A percentile compares a stretch with the other conserved stretches of the same genome.
phyloP scores from a whole-genome alignment of 2,797 vertebrate species.

The Pogonophryne albipinna region DNA sequence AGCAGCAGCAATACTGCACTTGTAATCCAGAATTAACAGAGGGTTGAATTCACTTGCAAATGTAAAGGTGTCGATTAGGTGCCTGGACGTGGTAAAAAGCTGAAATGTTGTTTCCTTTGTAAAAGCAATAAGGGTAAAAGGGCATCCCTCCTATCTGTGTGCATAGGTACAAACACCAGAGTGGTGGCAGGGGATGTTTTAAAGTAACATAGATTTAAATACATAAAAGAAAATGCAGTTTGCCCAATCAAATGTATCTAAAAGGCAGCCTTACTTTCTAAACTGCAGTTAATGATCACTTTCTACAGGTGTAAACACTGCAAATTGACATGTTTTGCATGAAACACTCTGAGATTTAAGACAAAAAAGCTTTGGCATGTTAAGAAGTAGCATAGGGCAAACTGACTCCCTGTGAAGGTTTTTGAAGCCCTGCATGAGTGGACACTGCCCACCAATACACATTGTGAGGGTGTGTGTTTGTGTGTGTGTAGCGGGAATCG shows the following conservation, averaged over 20 bases:
- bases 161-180: neutral
- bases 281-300: neutral
- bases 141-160: neutral
- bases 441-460: conserved; percentile 29
- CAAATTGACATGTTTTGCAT: neutral
- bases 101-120: neutral
- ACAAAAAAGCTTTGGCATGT: too few relatives aligned
- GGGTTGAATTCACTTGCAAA: conserved; percentile 21
- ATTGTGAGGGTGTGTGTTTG: conserved; percentile 19
- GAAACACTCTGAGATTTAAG: too few relatives aligned
- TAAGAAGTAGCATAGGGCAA: conserved; percentile 19
- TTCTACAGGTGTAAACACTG: neutral
- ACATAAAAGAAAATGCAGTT: neutral
- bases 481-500: conserved; percentile 29
- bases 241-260: neutral
- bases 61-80: conserved; percentile 22
- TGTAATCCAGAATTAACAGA: conserved; percentile 56
- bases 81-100: conserved; percentile 8
- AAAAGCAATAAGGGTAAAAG: neutral
- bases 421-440: conserved; percentile 45
- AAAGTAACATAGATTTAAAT: neutral
- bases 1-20: conserved; percentile 42
- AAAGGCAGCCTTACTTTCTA: conserved; percentile 6
- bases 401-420: conserved; percentile 41
- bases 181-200: too few relatives aligned